A percentile compares a stretch with the other conserved stretches of the same genome.
Evolutionary conservation across 2,797 vertebrate species (phyloP).

Genomic region (Thalassophryne amazonica): DNA sequence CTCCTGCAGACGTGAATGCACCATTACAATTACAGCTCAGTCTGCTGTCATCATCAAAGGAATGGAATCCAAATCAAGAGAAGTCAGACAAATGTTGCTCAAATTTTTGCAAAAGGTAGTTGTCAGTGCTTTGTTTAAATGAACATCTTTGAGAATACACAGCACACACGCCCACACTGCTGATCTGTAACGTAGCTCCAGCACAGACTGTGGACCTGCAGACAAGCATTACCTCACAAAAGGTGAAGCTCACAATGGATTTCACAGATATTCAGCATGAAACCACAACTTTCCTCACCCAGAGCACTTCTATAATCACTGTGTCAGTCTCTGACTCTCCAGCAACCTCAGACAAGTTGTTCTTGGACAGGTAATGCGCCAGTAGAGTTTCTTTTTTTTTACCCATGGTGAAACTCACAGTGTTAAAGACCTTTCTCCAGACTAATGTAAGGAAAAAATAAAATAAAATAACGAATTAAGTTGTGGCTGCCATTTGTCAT

Average conservation of each 20-base stretch:
- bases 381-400: too few species aligned
- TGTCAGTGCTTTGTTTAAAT: too few species aligned
- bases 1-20: too few species aligned
- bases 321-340: slow-evolving; percentile 64
- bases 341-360: slow-evolving; percentile 74
- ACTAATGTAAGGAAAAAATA: slow-evolving; percentile 32
- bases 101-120: too few species aligned
- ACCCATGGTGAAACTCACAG: slow-evolving; percentile 49
- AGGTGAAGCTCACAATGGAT: slow-evolving; percentile 72
- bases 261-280: slow-evolving; percentile 66
- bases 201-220: slow-evolving; percentile 51
- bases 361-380: slow-evolving; percentile 72
- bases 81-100: too few species aligned
- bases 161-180: slow-evolving; percentile 28
- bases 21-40: too few species aligned
- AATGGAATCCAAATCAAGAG: too few species aligned
- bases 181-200: slow-evolving; percentile 49
- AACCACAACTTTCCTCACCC: slow-evolving; percentile 77
- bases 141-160: slow-evolving; percentile 26
- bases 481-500: slow-evolving; percentile 16
- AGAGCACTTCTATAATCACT: slow-evolving; percentile 72
- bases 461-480: slow-evolving; percentile 10
- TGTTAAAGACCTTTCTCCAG: slow-evolving; percentile 40
- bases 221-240: slow-evolving; percentile 54
- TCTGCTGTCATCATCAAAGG: too few species aligned